These are phyloP conservation scores for Arctopsyche grandis DNA, from an alignment of 1,140 invertebrate genomes.

Conservation along the genomic window DNA sequence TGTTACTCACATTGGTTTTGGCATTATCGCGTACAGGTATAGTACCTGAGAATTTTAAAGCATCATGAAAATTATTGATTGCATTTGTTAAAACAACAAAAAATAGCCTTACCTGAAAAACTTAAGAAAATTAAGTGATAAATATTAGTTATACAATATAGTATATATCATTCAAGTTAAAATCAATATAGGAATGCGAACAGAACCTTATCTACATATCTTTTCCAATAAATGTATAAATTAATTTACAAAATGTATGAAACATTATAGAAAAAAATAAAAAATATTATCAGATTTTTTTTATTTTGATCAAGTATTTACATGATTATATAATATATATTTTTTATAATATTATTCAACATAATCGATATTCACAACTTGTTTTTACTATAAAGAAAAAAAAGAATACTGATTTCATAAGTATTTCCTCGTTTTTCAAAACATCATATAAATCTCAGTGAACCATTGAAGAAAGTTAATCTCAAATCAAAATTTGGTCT, in stretches of 20 bases:
- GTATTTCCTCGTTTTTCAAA: too few species aligned
- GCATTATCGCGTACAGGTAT: not conserved
- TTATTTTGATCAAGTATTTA: conserved; percentile 15
- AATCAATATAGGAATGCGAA: too few species aligned
- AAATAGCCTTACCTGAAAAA: conserved; percentile 22
- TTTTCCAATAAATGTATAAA: too few species aligned
- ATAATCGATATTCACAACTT: conserved; percentile 17
- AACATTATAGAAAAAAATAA: conserved; percentile 11
- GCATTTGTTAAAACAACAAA: not conserved
- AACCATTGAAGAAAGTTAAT: too few species aligned
- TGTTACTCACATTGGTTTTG: conserved; percentile 2
- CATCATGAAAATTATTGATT: not conserved
- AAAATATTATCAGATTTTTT: conserved; percentile 12
- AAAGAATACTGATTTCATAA: not conserved
- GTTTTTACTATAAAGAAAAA: conserved; percentile 12
- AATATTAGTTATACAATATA: not conserved
- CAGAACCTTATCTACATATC: too few species aligned
- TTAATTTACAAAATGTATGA: too few species aligned
- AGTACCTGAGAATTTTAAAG: conserved; percentile 23
- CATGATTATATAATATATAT: not conserved
- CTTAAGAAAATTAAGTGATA: not conserved
- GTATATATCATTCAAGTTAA: not conserved
- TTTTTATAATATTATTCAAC: not conserved
- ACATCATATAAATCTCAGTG: too few species aligned
- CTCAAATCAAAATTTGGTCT: too few species aligned